Base-by-base conservation (phyloP, 2,888 invertebrate species). In the Copidosoma aretas region DNA sequence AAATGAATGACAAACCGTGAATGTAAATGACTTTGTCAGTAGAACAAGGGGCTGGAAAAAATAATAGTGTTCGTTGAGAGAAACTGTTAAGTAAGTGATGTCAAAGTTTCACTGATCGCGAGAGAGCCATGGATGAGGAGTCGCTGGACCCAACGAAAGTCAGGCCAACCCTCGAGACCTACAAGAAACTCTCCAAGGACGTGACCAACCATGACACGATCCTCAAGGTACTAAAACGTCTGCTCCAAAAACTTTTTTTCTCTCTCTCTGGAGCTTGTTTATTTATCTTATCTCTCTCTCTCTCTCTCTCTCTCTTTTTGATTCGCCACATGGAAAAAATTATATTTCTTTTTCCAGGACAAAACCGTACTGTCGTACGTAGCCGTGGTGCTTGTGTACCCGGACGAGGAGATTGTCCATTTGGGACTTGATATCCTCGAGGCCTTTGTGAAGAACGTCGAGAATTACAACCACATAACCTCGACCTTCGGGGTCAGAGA, bases 401-500 rank as follows among this genome's bases (percentile, higher is more conserved):
- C 82, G 5, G 81, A 84, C 62, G 39, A 71, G 1, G 82, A 83
- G 46, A 77, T 83, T 10, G 79, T 82, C 3, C 67, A 75, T 43
- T 61, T 83, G 58, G 79, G 82, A 5, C 75, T 84, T 32, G 80
- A 81, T 24, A 82, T 81, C 39, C 75, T 84, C 25, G 83, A 84
- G 58, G 74, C 80, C 52, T 82, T 84, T 69, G 80, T 81, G 2
- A 80, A 79, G 71, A 84, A 84, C 73, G 79, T 82, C 4, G 82
- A 84, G 53, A 84, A 84, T 74, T 84, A 83, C 70, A 73, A 76
- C 68, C 84, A 83, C 73, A 78, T 84, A 79, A 83, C 83, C 72
- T 82, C 83, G 21, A 84, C 83, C 0, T 84, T 84, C 71, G 83
- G 83, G 14, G 77, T 83, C 3, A 77, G 83, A 3, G 83, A 84